Percentiles rank a stretch among this genome's conserved stretches.
These are phyloP conservation scores for Dilophus febrilis DNA, from an alignment of 2,888 invertebrate genomes.

Conservation along the genomic window DNA sequence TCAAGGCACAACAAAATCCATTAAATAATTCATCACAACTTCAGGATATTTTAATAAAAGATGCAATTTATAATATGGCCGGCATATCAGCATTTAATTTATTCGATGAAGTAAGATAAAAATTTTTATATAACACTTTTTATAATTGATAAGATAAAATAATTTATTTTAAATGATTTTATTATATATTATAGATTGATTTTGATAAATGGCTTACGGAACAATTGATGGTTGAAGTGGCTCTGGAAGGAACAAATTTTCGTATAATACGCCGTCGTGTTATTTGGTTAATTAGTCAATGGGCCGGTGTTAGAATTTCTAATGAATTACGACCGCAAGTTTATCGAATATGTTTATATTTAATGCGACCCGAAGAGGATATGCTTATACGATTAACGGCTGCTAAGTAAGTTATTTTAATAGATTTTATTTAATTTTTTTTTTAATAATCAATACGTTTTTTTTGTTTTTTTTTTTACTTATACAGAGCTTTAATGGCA, in stretches of 20 bases:
- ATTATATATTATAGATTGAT: conserved; percentile 44
- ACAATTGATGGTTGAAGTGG: conserved; percentile 64
- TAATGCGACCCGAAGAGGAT: conserved; percentile 61
- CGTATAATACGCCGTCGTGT: conserved; percentile 68
- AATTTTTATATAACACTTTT: background rate
- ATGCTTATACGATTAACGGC: conserved; percentile 78
- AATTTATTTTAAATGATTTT: conserved; percentile 3
- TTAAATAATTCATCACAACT: conserved; percentile 53
- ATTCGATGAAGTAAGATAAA: conserved; percentile 60
- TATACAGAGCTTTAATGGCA: conserved; percentile 45
- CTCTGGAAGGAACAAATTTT: conserved; percentile 65
- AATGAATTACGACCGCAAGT: conserved; percentile 60
- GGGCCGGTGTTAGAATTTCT: conserved; percentile 71
- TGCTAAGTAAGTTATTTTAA: conserved; percentile 34
- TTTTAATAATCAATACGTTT: background rate
- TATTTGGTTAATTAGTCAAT: conserved; percentile 66
- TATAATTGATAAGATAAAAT: background rate
- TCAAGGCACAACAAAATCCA: conserved; percentile 49
- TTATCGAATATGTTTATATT: conserved; percentile 59
- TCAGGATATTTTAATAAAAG: conserved; percentile 66
- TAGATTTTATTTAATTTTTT: background rate
- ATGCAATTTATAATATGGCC: conserved; percentile 86
- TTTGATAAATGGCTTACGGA: conserved; percentile 85
- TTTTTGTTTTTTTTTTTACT: background rate
- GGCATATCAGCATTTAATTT: conserved; percentile 77